phyloP scores from a whole-genome alignment of 64 coral and sea anemone species.

The Pocillopora damicornis region DNA sequence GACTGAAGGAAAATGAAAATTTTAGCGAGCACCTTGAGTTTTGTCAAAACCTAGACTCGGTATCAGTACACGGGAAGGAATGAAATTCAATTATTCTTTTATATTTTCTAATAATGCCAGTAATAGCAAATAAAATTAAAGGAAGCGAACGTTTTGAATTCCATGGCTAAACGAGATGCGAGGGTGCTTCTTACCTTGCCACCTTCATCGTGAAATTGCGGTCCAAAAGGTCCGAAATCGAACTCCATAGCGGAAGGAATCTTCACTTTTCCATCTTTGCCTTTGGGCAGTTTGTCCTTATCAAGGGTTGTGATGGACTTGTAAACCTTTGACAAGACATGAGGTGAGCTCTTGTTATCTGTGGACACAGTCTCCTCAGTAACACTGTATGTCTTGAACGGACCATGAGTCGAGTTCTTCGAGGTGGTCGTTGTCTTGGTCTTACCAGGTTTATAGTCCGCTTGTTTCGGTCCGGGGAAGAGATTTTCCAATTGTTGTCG shows the following conservation, averaged over 20 bases:
- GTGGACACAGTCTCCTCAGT: constrained; percentile 66
- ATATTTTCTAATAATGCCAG: too few relatives aligned
- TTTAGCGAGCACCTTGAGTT: too few relatives aligned
- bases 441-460: constrained; percentile 41
- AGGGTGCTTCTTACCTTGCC: not conserved
- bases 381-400: constrained; percentile 77
- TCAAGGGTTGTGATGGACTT: constrained; percentile 69
- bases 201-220: constrained; percentile 13
- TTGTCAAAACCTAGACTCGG: too few relatives aligned
- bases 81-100: too few relatives aligned
- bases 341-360: constrained; percentile 76
- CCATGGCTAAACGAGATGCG: not conserved
- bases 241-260: constrained; percentile 30
- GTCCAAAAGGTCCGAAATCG: constrained; percentile 57
- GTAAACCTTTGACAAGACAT: constrained; percentile 51
- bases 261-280: constrained; percentile 44
- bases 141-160: too few relatives aligned
- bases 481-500: constrained; percentile 18
- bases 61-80: too few relatives aligned
- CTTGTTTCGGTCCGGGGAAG: not conserved
- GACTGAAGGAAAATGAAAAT: too few relatives aligned
- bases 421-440: constrained; percentile 71
- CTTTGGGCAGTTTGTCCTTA: constrained; percentile 46
- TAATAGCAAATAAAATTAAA: too few relatives aligned
- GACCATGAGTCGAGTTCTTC: constrained; percentile 63